Base-by-base conservation (phyloP, 2,888 invertebrate genomes). In the Drosophila multiciliata region DNA sequence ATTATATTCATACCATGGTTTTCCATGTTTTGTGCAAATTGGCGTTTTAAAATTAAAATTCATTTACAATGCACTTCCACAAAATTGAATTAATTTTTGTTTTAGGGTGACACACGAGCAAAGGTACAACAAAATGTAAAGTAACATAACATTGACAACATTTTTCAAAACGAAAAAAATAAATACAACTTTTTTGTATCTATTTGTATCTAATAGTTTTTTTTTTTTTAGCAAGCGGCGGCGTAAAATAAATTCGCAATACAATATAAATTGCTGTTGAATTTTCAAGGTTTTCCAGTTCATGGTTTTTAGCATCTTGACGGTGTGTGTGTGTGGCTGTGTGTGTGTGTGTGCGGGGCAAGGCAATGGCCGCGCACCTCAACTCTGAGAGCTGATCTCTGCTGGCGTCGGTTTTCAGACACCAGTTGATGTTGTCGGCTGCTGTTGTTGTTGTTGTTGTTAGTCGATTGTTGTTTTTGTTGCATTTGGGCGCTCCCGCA, bases 281-380 rank as follows among this genome's bases (percentile, higher is more conserved):
- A 75, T 89, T 92, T 92, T 92, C 92, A 92, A 92, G 92, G 92
- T 91, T 92, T 92, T 92, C 92, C 91, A 92, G 92, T 92, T 92
- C 91, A 92, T 91, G 90, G 92, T 86, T 91, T 80, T 81, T 73
- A 63, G 66, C 58, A 66, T 68, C 53, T 75, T 54, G 45, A 20
- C 35, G 17, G 29, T 33, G 23, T 49, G 4, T 60, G 17, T 48
- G 54, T 67, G 53, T 59, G 48, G 26, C 35, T 65, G 53, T 54
- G 53, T 48, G 57, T 63, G 33, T 63, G 45, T 75, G 58, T 64
- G 57, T 72, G 59, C 71, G 23, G 57, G 58, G 66, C 78, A 76
- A 76, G 81, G 82, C 82, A 73, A 81, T 76, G 76, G 82, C 63
- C 76, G 78, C 77, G 52, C 62, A 66, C 59, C 50, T 54, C 40